phyloP scores from a whole-genome alignment of 2,113 vertebrate species.

The Cricetomys ansorgei region DNA sequence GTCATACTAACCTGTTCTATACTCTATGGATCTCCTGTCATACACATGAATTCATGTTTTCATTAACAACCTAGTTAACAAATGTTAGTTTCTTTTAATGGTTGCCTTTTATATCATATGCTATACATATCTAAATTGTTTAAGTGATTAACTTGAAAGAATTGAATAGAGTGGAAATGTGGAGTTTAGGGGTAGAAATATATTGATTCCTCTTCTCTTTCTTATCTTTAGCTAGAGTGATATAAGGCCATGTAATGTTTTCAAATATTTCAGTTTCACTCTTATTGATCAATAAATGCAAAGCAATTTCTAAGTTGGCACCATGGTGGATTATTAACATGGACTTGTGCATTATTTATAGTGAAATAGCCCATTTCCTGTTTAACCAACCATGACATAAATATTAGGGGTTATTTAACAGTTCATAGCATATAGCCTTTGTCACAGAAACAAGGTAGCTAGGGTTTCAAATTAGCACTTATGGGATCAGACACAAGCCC shows the following conservation, averaged over 20 bases:
- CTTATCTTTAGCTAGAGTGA: not conserved
- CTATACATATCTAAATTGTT: conserved; percentile 3
- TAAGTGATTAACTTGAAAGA: not conserved
- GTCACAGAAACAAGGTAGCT: conserved; percentile 72
- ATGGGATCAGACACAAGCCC: conserved; percentile 54
- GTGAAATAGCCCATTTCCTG: conserved; percentile 83
- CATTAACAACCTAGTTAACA: conserved; percentile 12
- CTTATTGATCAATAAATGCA: conserved; percentile 60
- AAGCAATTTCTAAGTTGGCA: conserved; percentile 78
- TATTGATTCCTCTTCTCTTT: not conserved
- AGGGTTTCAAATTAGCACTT: conserved; percentile 77
- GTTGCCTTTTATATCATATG: not conserved
- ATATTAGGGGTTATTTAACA: conserved; percentile 85
- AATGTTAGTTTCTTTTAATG: conserved; percentile 10
- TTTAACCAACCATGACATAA: conserved; percentile 85
- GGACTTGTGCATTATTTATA: conserved; percentile 78
- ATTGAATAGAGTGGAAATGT: not conserved
- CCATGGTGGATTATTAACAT: conserved; percentile 77
- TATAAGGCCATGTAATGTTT: conserved; percentile 9
- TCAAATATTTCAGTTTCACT: conserved; percentile 66
- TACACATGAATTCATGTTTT: conserved; percentile 37
- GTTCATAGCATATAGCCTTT: conserved; percentile 79
- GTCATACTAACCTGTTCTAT: not conserved
- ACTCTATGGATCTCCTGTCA: not conserved
- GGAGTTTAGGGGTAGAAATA: conserved; percentile 9